Conservation (phyloP, 2,888 invertebrate species). For the Myathropa florea region DNA sequence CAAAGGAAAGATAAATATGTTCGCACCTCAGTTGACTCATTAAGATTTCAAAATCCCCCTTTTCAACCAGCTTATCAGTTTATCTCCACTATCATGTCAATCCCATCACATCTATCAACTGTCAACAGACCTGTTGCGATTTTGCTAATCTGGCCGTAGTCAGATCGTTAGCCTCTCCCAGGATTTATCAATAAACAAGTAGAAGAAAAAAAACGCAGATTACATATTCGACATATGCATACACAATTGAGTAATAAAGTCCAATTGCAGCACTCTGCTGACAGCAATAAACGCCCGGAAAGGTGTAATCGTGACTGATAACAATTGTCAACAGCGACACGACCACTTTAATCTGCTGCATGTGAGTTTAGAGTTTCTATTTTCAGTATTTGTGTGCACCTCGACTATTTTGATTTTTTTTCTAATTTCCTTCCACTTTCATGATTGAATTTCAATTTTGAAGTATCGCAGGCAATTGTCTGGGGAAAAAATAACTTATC, state of each 20-base stretch:
- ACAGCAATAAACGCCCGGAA: background rate
- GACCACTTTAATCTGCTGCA: background rate
- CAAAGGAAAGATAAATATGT: background rate
- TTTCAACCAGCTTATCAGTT: background rate
- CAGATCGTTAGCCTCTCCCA: background rate
- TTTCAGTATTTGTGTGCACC: background rate
- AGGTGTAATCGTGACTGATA: slow-evolving; percentile 13
- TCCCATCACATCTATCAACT: background rate
- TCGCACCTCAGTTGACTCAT: background rate
- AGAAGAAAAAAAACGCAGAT: background rate
- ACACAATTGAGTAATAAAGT: background rate
- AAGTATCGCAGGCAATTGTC: background rate
- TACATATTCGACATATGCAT: background rate
- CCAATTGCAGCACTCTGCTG: slow-evolving; percentile 7
- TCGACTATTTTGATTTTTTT: background rate
- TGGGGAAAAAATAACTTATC: background rate
- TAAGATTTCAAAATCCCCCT: background rate
- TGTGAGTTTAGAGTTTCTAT: background rate
- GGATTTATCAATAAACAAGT: background rate
- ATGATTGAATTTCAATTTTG: background rate
- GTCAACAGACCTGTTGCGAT: background rate
- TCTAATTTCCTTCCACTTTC: background rate
- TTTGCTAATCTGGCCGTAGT: background rate
- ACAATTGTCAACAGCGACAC: background rate
- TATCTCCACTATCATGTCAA: background rate